Evolutionary conservation across 2,888 invertebrate genomes (phyloP).

Genomic region (Taphrorychus bicolor): DNA sequence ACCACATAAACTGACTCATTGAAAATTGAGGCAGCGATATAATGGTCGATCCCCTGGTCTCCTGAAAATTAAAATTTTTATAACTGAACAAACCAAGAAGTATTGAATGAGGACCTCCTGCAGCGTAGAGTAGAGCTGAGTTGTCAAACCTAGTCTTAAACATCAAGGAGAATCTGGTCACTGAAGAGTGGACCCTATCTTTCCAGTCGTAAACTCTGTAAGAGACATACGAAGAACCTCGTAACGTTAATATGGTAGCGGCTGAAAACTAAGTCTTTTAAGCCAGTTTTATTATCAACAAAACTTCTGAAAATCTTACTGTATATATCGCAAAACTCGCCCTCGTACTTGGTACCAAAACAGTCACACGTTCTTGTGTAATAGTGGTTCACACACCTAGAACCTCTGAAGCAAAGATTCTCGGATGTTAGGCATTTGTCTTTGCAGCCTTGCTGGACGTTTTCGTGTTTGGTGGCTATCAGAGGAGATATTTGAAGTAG

Average conservation of each 20-base stretch:
- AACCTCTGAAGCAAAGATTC: constrained; percentile 87
- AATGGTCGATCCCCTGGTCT: constrained; percentile 85
- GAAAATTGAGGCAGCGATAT: constrained; percentile 86
- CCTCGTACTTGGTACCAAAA: constrained; percentile 91
- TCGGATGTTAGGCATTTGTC: constrained; percentile 82
- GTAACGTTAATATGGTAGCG: constrained; percentile 83
- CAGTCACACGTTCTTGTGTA: constrained; percentile 90
- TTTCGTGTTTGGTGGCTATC: constrained; percentile 87
- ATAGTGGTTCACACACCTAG: constrained; percentile 91
- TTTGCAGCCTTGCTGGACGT: constrained; percentile 87
- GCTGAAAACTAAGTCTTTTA: too few species aligned
- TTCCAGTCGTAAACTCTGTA: constrained; percentile 94
- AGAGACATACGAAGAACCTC: constrained; percentile 91
- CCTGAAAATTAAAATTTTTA: constrained; percentile 65
- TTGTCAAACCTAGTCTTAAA: constrained; percentile 93
- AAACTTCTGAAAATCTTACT: constrained; percentile 66
- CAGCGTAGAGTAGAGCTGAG: constrained; percentile 91
- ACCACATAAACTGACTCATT: constrained; percentile 85
- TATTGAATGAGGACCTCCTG: constrained; percentile 60
- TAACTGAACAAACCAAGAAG: not conserved
- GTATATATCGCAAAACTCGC: constrained; percentile 89
- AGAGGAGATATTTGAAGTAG: constrained; percentile 81
- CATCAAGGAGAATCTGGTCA: constrained; percentile 85
- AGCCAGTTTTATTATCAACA: too few species aligned
- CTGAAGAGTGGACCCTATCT: constrained; percentile 86